phyloP scores from a whole-genome alignment of 2,113 vertebrate genomes.

The Sus scrofa region T2T-Sscrofa CM000812.6:124547501-124548000 shows the following conservation, averaged over 20 bases:
- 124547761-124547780: too few species aligned
- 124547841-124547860: too few species aligned
- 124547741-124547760: too few species aligned
- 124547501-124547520: constrained; percentile 13
- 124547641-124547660: too few species aligned
- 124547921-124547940: neutral
- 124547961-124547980: neutral
- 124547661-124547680: too few species aligned
- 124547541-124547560: neutral
- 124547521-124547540: neutral
- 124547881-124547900: constrained; percentile 14
- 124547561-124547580: neutral
- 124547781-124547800: too few species aligned
- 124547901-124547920: neutral
- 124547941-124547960: constrained; percentile 30
- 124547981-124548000: neutral
- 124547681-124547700: too few species aligned
- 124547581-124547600: neutral
- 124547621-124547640: neutral
- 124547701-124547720: too few species aligned
- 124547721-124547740: too few species aligned
- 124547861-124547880: constrained; percentile 11
- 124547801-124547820: too few species aligned
- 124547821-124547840: too few species aligned
- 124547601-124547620: neutral